Evolutionary conservation across 2,888 invertebrate species (phyloP).

Genomic region (Bedellia somnulentella): DNA sequence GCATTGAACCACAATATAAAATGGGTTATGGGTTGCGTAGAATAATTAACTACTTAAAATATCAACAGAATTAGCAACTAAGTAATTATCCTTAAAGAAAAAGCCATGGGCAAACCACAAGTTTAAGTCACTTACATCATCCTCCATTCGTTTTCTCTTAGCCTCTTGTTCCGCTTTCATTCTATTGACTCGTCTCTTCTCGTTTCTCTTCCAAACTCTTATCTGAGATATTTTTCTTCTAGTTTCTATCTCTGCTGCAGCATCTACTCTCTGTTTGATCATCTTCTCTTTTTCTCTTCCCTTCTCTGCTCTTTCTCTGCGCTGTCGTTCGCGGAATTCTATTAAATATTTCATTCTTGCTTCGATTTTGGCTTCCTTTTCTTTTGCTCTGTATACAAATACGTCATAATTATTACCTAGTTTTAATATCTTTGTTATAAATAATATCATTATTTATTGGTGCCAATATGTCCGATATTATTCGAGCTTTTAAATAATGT

Average conservation of each 20-base stretch:
- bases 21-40: no score
- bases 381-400: conserved; percentile 44
- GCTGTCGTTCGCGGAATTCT: conserved; percentile 35
- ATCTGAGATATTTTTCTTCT: conserved; percentile 47
- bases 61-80: no score
- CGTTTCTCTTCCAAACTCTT: conserved; percentile 39
- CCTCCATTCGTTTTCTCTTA: conserved; percentile 24
- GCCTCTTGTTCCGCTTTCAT: conserved; percentile 30
- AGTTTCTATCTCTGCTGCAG: conserved; percentile 44
- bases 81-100: no score
- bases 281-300: conserved; percentile 30
- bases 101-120: conserved; percentile 2
- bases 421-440: no score
- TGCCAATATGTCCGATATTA: no score
- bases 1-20: no score
- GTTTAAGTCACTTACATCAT: conserved; percentile 22
- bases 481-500: no score
- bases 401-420: no score
- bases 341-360: conserved; percentile 35
- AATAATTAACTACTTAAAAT: no score
- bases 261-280: conserved; percentile 43
- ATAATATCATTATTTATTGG: no score
- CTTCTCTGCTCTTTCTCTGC: conserved; percentile 26
- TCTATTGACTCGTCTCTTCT: conserved; percentile 33
- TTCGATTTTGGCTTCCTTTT: conserved; percentile 36